A percentile compares a stretch with the other conserved stretches of the same genome.
Evolutionary conservation across 2,888 invertebrate genomes (phyloP).

Genomic region (Celastrina argiolus): DNA sequence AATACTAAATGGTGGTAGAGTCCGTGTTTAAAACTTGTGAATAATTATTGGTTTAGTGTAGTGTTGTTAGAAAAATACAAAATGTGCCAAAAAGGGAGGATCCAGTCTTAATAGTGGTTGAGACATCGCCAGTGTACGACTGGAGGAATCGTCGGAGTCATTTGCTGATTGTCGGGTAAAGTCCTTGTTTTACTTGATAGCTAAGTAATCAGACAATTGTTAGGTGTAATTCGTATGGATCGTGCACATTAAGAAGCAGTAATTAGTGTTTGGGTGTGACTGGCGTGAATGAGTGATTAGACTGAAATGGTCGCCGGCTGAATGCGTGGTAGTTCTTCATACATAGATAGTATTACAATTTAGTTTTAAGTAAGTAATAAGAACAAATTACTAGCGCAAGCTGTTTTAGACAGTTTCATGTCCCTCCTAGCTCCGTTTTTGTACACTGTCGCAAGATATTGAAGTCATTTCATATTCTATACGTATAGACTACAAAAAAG

Average conservation of each 20-base stretch:
- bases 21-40: constrained; percentile 68
- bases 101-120: constrained; percentile 74
- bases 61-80: constrained; percentile 66
- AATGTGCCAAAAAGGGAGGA: constrained; percentile 77
- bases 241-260: background rate
- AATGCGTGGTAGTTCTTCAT: constrained; percentile 34
- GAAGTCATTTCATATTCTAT: constrained; percentile 26
- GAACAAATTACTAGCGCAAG: constrained; percentile 1
- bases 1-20: constrained; percentile 69
- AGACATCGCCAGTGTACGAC: constrained; percentile 64
- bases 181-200: constrained; percentile 49
- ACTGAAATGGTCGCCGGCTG: constrained; percentile 40
- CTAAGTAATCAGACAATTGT: constrained; percentile 26
- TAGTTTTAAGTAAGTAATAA: background rate
- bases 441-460: background rate
- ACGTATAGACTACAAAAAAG: constrained; percentile 40
- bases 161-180: constrained; percentile 75
- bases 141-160: constrained; percentile 67
- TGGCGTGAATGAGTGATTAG: constrained; percentile 29
- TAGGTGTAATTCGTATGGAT: background rate
- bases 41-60: constrained; percentile 62
- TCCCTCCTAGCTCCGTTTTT: background rate
- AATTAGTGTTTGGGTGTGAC: constrained; percentile 33
- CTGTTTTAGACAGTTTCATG: constrained; percentile 18
- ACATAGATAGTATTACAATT: constrained; percentile 20